These are phyloP conservation scores for Apamea sordens DNA, from an alignment of 2,888 invertebrate genomes.

Conservation along the genomic window DNA sequence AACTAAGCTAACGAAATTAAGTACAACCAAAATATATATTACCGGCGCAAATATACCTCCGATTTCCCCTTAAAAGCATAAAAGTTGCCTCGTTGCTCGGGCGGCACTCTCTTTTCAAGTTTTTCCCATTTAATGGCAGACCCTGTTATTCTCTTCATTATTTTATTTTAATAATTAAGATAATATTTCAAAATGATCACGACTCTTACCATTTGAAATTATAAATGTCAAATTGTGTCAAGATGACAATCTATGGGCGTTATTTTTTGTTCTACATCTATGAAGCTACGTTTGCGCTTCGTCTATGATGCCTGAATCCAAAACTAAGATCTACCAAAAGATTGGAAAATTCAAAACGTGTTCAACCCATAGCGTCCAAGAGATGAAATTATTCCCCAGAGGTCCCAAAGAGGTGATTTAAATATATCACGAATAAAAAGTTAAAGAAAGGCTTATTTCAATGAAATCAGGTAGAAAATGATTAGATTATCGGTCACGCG, in stretches of 20 bases:
- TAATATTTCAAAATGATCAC: background rate
- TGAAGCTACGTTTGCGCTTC: background rate
- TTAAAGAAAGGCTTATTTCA: background rate
- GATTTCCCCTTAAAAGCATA: conserved; percentile 83
- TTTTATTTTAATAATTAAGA: conserved; percentile 52
- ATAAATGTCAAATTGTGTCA: conserved; percentile 1
- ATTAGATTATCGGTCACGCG: conserved; percentile 77
- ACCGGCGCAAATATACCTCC: conserved; percentile 81
- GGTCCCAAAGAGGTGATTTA: no score
- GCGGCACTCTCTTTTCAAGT: conserved; percentile 79
- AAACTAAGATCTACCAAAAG: background rate
- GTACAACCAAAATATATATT: conserved; percentile 19
- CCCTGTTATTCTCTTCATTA: conserved; percentile 81
- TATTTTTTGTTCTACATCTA: background rate
- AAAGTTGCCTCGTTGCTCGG: conserved; percentile 77
- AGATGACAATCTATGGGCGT: conserved; percentile 20
- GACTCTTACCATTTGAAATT: conserved; percentile 11
- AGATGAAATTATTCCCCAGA: background rate
- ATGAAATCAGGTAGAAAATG: conserved; percentile 51
- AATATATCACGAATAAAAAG: background rate
- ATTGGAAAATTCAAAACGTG: background rate
- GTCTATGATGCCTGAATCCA: background rate
- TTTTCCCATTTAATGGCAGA: conserved; percentile 81
- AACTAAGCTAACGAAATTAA: background rate
- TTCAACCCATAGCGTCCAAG: no score